phyloP scores from a whole-genome alignment of 2,797 vertebrate species.

The Cynodonichthys magdalenae region DNA sequence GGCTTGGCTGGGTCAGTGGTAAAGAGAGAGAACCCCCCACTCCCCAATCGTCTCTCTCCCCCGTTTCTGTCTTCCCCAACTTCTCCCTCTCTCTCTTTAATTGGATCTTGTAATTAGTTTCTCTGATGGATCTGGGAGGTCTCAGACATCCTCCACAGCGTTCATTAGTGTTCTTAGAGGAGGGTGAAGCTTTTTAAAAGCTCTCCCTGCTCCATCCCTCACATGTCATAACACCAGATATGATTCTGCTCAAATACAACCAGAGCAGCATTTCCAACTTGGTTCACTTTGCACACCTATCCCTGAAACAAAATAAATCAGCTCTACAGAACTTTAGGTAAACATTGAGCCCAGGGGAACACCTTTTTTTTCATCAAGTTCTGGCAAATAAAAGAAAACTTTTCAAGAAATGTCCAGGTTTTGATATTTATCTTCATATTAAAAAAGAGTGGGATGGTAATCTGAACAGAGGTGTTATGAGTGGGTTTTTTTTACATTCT shows the following conservation, averaged over 20 bases:
- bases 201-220: conserved; percentile 64
- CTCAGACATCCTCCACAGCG: conserved; percentile 83
- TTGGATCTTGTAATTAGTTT: conserved; percentile 99
- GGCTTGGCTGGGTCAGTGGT: conserved; percentile 91
- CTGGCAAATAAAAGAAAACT: background rate
- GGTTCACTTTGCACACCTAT: conserved; percentile 25
- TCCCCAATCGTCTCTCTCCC: conserved; percentile 53
- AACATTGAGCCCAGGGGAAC: background rate
- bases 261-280: conserved; percentile 28
- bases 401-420: background rate
- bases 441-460: background rate
- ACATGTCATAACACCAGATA: conserved; percentile 68
- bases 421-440: background rate
- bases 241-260: conserved; percentile 54
- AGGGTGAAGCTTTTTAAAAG: conserved; percentile 70
- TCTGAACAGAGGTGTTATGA: conserved; percentile 4
- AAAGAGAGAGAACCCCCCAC: conserved; percentile 83
- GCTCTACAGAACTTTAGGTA: conserved; percentile 1
- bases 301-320: conserved; percentile 19
- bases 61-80: conserved; percentile 39
- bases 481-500: conserved; percentile 9
- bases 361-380: background rate
- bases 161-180: conserved; percentile 79
- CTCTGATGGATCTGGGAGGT: conserved; percentile 93
- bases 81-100: conserved; percentile 89